Base-by-base conservation (phyloP, 2,113 vertebrate genomes). In the Indicator indicator region DNA sequence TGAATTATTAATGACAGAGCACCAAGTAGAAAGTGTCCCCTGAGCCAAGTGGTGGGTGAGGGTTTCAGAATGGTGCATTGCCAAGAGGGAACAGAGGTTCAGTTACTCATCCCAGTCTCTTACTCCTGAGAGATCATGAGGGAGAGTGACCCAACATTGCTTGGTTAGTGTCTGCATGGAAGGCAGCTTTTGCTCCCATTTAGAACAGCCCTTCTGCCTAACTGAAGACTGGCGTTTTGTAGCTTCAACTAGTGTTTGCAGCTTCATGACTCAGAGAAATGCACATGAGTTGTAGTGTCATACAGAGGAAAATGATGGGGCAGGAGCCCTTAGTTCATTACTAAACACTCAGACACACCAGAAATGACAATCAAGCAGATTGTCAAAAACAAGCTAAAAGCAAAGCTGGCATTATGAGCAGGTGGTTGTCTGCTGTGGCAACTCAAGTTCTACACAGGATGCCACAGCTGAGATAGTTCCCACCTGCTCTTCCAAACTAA, bases 1-100 rank as follows among this genome's bases (percentile, higher is more conserved):
- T 82, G 54, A 95, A 96, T 95, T 94, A 93, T 93, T 95, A 90
- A 96, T 84, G 65, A 71, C 55, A 72, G 42, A 91, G 69, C 62
- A 84, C 27, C 63, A 74, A 89, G 48, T 4, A 63, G 62, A 77
- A 93, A 78, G 38, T 12, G 23, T 63, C 23, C 62, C 64, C 36
- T 65, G 55, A 88, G 48, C 18, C 46, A 74, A 65, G 8, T 15
- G 16, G 42, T 69, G 44, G n/a, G 42, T 1, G 11, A 86, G 32
- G 20, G 7, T 28, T 46, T 91, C 79, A 89, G 56, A 40, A 68
- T 0, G 0, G 44, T 30, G 54, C 64, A 32, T 13, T 52, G 30
- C 58, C 20, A 36, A 28, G 50, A 65, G 54, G 32, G 18, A 89
- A 60, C 27, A 86, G 14, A 20, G 23, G 16, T 21, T 52, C 44